Base-by-base conservation (phyloP, 2,888 invertebrate genomes). In the Orthosia gracilis region DNA sequence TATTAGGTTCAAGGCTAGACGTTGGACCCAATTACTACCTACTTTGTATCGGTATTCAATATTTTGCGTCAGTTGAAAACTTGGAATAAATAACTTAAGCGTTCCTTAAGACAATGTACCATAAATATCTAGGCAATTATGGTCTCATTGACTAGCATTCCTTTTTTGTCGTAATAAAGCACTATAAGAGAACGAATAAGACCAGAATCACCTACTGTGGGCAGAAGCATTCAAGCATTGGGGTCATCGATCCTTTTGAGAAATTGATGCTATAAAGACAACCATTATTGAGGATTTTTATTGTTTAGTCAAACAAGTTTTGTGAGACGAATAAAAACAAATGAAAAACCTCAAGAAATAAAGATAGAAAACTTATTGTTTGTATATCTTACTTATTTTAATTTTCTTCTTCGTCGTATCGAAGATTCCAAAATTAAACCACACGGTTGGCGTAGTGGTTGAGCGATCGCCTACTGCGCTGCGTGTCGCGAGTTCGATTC, bases 181-280 rank as follows among this genome's bases (percentile, higher is more conserved):
- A 64, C 21, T 18, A 76, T 40, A 55, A 18, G 18, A 45, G 18
- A 13, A 23, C 52, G 2, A 64, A 64, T 40, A 26, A n/a, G 54
- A 61, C 11, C 7, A 47, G 12, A 63, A 75, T 70, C 26, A 50
- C 26, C 21, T 2, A 13, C n/a, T 4, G 61, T 77, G 72, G 72
- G 65, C 3, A 23, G 65, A 61, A 47, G 9, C 4, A 65, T 65
- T 77, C 54, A 55, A 55, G 49, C 64, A 18, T 45, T 71, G 21
- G 1, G 18, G 23, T 15, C 54, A 52, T 47, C 11, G 26, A 61
- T n/a, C 23, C 23, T 52, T 63, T 58, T 23, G 12, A 3, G 23
- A 63, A 63, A 67, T 59, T 52, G 0, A 59, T 31, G 50, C 17
- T 58, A 2, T 47, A 26, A 50, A 50, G 50, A 23, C 11, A n/a